Conservation (phyloP, 2,113 vertebrate species). For the Orcinus orca region DNA sequence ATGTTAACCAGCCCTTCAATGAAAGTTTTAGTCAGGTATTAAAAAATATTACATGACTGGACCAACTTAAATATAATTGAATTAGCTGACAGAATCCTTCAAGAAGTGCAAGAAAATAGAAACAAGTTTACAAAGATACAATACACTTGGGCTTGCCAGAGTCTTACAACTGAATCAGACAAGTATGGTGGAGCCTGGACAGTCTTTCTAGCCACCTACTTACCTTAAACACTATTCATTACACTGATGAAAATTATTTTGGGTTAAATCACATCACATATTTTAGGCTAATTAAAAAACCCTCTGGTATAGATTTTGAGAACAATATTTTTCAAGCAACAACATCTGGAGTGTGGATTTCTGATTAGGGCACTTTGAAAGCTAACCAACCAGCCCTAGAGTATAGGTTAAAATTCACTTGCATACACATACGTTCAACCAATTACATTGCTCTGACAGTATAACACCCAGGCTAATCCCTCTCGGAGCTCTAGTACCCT, state of each 20-base stretch:
- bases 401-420: background rate
- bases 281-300: constrained; percentile 14
- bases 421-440: background rate
- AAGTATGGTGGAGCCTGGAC: background rate
- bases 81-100: background rate
- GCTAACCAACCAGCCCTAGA: background rate
- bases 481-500: background rate
- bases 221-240: background rate
- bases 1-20: background rate
- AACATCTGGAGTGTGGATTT: background rate
- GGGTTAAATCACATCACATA: background rate
- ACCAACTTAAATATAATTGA: background rate
- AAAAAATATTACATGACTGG: background rate
- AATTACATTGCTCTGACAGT: background rate
- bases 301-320: background rate
- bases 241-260: background rate
- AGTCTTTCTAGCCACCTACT: background rate
- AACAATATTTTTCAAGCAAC: background rate
- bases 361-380: constrained; percentile 8
- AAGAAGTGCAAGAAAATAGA: background rate
- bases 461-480: background rate
- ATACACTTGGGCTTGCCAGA: too few species aligned
- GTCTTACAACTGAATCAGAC: background rate
- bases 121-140: background rate
- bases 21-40: background rate